These are phyloP conservation scores for Lochmaea capreae DNA, from an alignment of 2,888 invertebrate genomes.

Conservation along the genomic window DNA sequence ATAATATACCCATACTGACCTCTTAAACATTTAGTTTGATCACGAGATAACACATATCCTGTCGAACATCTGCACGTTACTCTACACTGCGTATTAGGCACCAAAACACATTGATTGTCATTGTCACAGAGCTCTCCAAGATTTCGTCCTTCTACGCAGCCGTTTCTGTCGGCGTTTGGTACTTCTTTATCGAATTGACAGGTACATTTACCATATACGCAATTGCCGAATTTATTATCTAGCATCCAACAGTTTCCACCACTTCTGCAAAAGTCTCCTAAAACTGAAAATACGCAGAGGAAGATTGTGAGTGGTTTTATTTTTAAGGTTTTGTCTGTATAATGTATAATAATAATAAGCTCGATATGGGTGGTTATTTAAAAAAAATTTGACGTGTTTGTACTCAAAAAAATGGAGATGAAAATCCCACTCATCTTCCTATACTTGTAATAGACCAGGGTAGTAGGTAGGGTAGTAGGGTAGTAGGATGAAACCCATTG, in stretches of 20 bases:
- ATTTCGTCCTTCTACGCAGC: slow-evolving; percentile 53
- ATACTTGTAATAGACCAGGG: too few species aligned
- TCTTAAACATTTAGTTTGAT: slow-evolving; percentile 57
- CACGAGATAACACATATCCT: slow-evolving; percentile 56
- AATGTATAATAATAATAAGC: too few species aligned
- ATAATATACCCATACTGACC: slow-evolving; percentile 48
- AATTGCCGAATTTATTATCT: slow-evolving; percentile 56
- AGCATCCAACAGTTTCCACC: slow-evolving; percentile 58
- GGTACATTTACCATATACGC: slow-evolving; percentile 57
- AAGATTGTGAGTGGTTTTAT: too few species aligned
- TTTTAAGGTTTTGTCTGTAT: too few species aligned
- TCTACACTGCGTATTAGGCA: slow-evolving; percentile 56
- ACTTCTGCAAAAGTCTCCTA: slow-evolving; percentile 56
- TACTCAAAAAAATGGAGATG: too few species aligned
- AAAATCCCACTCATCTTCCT: too few species aligned
- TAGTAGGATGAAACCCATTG: too few species aligned
- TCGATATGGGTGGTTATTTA: too few species aligned
- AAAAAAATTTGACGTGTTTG: too few species aligned
- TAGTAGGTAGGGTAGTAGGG: too few species aligned
- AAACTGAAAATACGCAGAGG: slow-evolving; percentile 48
- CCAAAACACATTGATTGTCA: slow-evolving; percentile 56
- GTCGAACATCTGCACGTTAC: slow-evolving; percentile 58
- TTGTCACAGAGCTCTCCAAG: slow-evolving; percentile 57
- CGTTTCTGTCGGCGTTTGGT: slow-evolving; percentile 52
- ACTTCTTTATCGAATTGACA: slow-evolving; percentile 55